A percentile compares a stretch with the other conserved stretches of the same genome.
These are phyloP conservation scores for Harpagoxenus sublaevis DNA, from an alignment of 2,888 invertebrate species.

Conservation along the genomic window DNA sequence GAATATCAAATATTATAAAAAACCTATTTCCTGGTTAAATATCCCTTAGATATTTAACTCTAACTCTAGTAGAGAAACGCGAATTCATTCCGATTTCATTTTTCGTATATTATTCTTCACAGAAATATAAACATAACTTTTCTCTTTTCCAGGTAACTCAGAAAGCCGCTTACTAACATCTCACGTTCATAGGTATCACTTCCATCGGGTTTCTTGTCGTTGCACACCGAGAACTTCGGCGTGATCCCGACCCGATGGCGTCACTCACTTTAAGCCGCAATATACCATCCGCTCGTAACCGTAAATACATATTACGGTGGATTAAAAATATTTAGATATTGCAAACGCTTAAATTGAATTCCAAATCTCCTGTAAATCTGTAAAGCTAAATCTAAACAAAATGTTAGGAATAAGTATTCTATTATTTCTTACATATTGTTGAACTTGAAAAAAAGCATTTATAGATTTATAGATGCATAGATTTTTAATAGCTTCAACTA, in stretches of 20 bases:
- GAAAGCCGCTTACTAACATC: constrained; percentile 1
- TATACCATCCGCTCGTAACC: not conserved
- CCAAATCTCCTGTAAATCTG: not conserved
- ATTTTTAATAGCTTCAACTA: not conserved
- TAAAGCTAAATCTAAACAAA: not conserved
- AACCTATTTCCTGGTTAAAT: not conserved
- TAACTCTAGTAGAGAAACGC: not conserved
- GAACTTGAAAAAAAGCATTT: not conserved
- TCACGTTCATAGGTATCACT: constrained; percentile 4
- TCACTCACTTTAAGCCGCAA: not conserved
- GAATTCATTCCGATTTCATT: not conserved
- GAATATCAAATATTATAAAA: not conserved
- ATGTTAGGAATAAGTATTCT: not conserved
- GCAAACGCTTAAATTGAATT: not conserved
- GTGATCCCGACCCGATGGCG: not conserved
- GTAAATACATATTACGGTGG: not conserved
- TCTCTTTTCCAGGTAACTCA: not conserved
- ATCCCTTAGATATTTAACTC: not conserved
- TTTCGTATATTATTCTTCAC: not conserved
- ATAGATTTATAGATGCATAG: not conserved
- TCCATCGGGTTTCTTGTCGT: not conserved
- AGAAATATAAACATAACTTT: constrained; percentile 21
- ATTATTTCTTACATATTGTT: not conserved
- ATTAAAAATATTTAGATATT: constrained; percentile 26
- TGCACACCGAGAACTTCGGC: constrained; percentile 1